phyloP scores from a whole-genome alignment of 2,888 invertebrate genomes.

The Malachius bipustulatus region DNA sequence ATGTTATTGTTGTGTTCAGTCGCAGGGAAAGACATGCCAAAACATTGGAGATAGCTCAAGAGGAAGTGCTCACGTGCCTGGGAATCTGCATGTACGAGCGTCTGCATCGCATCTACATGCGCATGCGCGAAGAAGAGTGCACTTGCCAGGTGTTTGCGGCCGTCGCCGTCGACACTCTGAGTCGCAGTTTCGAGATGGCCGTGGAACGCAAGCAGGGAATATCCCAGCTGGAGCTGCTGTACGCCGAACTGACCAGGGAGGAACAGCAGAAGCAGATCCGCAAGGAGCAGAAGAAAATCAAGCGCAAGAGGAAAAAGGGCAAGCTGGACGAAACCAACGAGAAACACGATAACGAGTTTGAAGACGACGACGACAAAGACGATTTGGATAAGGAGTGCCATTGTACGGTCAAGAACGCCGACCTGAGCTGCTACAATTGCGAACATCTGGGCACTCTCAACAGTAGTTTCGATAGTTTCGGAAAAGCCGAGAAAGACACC shows the following conservation, averaged over 20 bases:
- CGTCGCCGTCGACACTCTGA: conserved; percentile 74
- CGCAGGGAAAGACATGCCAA: conserved; percentile 88
- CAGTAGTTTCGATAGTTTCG: neutral
- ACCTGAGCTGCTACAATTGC: conserved; percentile 21
- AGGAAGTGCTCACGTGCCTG: conserved; percentile 88
- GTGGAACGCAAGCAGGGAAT: conserved; percentile 75
- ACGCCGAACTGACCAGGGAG: conserved; percentile 77
- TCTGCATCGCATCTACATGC: conserved; percentile 73
- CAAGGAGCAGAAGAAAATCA: conserved; percentile 78
- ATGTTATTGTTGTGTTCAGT: conserved; percentile 36
- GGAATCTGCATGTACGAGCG: conserved; percentile 89
- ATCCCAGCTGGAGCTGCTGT: conserved; percentile 76
- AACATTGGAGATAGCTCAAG: conserved; percentile 93
- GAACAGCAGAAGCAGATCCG: conserved; percentile 75
- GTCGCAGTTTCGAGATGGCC: conserved; percentile 81
- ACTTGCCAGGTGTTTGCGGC: conserved; percentile 90
- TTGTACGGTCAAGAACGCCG: conserved; percentile 23
- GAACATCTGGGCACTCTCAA: neutral
- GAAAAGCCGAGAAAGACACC: conserved; percentile 8
- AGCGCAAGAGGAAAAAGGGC: conserved; percentile 62
- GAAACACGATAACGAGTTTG: conserved; percentile 26
- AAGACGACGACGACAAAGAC: conserved; percentile 23
- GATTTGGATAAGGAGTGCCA: conserved; percentile 18
- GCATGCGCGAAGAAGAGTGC: conserved; percentile 81
- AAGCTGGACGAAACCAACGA: conserved; percentile 40